These are phyloP conservation scores for Drosophila subobscura DNA, from an alignment of 1,140 invertebrate species.

Conservation along the genomic window DNA sequence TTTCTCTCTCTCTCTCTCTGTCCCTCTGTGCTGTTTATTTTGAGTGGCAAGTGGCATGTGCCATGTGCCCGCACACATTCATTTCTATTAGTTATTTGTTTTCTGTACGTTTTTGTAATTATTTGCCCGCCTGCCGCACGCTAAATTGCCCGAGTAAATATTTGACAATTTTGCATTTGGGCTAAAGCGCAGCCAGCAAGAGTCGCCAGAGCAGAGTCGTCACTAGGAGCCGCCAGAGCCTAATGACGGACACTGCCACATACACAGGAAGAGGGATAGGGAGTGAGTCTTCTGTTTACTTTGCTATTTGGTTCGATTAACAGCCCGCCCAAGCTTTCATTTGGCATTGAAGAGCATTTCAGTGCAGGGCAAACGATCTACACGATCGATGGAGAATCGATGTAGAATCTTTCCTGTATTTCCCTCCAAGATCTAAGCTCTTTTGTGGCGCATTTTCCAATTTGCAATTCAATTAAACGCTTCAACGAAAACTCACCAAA, in stretches of 20 bases:
- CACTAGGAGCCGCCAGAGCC: conserved; percentile 38
- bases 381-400: no score
- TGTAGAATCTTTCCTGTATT: neutral
- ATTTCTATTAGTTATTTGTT: conserved; percentile 80
- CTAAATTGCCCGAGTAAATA: conserved; percentile 80
- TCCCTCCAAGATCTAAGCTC: neutral
- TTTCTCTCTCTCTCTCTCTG: conserved; percentile 45
- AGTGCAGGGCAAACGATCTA: no score
- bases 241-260: conserved; percentile 23
- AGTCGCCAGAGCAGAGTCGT: conserved; percentile 41
- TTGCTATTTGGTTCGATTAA: conserved; percentile 72
- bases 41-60: conserved; percentile 25
- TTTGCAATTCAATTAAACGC: conserved; percentile 60
- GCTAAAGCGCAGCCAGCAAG: conserved; percentile 48
- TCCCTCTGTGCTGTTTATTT: conserved; percentile 40
- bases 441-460: conserved; percentile 26
- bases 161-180: conserved; percentile 81
- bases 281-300: conserved; percentile 58
- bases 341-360: neutral
- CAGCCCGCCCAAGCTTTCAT: conserved; percentile 41
- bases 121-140: conserved; percentile 78
- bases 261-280: neutral
- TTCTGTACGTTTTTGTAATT: conserved; percentile 81
- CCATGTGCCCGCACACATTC: conserved; percentile 3
- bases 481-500: conserved; percentile 47